These are phyloP conservation scores for Leptopterna dolabrata DNA, from an alignment of 2,888 invertebrate genomes.

Conservation along the genomic window DNA sequence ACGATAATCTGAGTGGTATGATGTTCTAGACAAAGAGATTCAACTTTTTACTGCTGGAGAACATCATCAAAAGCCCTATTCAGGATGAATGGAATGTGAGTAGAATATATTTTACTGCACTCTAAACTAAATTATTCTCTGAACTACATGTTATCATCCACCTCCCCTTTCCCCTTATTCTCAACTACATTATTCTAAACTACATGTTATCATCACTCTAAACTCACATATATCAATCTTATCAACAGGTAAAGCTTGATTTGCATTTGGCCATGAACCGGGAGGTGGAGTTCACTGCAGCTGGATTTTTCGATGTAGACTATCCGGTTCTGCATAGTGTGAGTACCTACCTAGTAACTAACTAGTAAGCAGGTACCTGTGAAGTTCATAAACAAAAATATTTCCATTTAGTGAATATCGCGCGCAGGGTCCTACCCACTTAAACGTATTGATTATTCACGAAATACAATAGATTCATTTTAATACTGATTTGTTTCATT, in stretches of 20 bases:
- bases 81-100: not conserved
- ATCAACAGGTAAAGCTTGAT: conserved; percentile 19
- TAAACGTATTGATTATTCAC: too few species aligned
- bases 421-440: too few species aligned
- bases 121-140: too few species aligned
- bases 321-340: conserved; percentile 8
- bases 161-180: too few species aligned
- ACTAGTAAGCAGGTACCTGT: too few species aligned
- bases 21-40: conserved; percentile 12
- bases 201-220: too few species aligned
- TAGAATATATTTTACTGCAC: not conserved
- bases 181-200: too few species aligned
- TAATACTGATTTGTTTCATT: too few species aligned
- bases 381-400: too few species aligned
- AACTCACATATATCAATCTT: not conserved
- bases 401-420: too few species aligned
- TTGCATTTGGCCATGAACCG: conserved; percentile 20
- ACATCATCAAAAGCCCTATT: not conserved
- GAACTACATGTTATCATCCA: too few species aligned
- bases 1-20: not conserved
- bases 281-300: conserved; percentile 1
- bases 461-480: too few species aligned
- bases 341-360: not conserved
- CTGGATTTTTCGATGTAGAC: conserved; percentile 15
- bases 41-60: not conserved